Conservation (phyloP, 2,797 vertebrate species). For the Megaceryle alcyon region DNA sequence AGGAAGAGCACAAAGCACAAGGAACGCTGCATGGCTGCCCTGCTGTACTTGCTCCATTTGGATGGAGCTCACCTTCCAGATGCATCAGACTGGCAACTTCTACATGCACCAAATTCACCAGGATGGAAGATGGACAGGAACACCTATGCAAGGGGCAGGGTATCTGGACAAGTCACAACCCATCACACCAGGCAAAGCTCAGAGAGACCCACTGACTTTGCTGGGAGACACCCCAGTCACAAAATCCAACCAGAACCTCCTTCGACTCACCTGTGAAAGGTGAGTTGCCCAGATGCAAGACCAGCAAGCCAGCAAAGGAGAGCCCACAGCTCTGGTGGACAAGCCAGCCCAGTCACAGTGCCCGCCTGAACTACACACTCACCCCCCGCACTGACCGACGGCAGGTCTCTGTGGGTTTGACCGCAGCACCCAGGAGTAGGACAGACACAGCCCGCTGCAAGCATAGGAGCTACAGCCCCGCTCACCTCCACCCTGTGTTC, state of each 20-base stretch:
- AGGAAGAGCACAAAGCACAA: not conserved
- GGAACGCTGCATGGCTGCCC: accelerated
- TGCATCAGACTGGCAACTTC: accelerated
- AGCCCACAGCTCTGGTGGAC: accelerated
- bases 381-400: accelerated
- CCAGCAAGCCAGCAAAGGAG: accelerated
- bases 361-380: accelerated
- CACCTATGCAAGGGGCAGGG: accelerated
- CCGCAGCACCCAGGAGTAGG: accelerated
- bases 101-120: accelerated
- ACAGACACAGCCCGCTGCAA: accelerated
- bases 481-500: not conserved
- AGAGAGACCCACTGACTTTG: accelerated
- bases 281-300: accelerated
- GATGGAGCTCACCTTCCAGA: not conserved
- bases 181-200: accelerated
- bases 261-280: not conserved
- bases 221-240: not conserved
- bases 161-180: not conserved
- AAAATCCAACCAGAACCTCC: not conserved
- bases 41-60: accelerated
- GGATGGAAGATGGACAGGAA: accelerated
- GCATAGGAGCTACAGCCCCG: not conserved
- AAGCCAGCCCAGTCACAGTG: accelerated
- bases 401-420: accelerated